Evolutionary conservation across 2,888 invertebrate genomes (phyloP).

Genomic region (Liposcelis brunnea): DNA sequence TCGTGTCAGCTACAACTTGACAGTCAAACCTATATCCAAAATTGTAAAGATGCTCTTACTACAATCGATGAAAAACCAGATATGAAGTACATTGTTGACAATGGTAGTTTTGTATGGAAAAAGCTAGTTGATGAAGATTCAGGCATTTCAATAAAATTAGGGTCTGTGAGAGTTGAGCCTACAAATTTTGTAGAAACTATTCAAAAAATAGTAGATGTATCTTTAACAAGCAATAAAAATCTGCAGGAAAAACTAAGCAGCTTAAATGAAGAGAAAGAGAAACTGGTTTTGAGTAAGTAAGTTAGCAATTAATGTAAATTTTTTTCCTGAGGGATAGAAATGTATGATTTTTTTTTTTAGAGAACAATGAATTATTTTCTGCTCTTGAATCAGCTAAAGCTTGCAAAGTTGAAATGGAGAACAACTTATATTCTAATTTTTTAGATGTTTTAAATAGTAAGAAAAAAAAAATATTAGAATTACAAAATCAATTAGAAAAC

Average conservation of each 20-base stretch:
- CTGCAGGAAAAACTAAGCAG: not conserved
- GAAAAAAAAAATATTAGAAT: not conserved
- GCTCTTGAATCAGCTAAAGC: not conserved
- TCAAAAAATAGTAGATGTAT: not conserved
- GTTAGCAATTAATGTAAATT: not conserved
- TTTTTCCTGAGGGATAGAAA: not conserved
- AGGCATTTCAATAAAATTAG: not conserved
- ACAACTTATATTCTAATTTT: not conserved
- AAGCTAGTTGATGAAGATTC: not conserved
- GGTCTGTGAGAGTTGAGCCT: not conserved
- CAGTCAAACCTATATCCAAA: not conserved
- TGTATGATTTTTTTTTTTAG: not conserved
- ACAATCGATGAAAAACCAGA: not conserved
- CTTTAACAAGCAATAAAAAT: not conserved
- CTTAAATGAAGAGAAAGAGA: not conserved
- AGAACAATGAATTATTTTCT: not conserved
- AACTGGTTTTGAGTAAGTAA: not conserved
- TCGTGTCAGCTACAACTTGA: not conserved
- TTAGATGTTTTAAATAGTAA: not conserved
- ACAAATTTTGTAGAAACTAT: not conserved
- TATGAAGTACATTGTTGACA: not conserved
- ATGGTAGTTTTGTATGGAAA: conserved; percentile 1
- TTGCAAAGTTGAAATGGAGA: not conserved
- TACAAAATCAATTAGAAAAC: not conserved
- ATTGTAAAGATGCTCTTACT: not conserved